Base-by-base conservation (phyloP, 2,888 invertebrate species). In the Agonopterix heracliana region DNA sequence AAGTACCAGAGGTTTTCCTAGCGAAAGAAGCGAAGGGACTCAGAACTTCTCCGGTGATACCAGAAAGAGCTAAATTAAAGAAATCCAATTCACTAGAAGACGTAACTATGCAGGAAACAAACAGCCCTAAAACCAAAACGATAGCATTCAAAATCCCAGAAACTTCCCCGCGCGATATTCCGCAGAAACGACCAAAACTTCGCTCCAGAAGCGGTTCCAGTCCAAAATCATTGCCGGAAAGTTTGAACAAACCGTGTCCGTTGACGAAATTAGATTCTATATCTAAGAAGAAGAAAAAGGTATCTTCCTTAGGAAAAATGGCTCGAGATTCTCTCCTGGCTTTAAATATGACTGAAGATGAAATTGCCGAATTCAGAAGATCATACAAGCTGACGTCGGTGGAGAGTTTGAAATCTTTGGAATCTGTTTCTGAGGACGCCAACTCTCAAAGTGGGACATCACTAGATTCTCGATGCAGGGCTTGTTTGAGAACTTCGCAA, bases 141-240 rank as follows among this genome's bases (percentile, higher is more conserved):
- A 85, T 87, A 47, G 85, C 68, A 2, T 88, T 88, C 54, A 79
- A 81, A 71, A 71, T 87, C 0, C 87, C 86, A 0, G 87, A 85
- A 50, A 81, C 86, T 0, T 78, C 73, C 0, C 89, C 89, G 0
- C 60, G 86, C 12, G 87, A 87, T 47, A 89, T 89, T 51, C 89
- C 89, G 0, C 80, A 83, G 46, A 62, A 81, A 10, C 55, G 81
- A 14, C 49, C 67, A 0, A 81, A 84, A 53, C 52, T 87, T 0
- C 68, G 86, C 0, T 67, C 81, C 0, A 60, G 85, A 41, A 81
- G 80, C 12, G 86, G 88, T 0, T 81, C 84, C 0, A 89, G 88
- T 54, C 89, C 89, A 0, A 89, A 89, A 68, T 85, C 86, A 0
- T 55, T 89, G n/a, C 88, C 88, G 0, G 89, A 89, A 38, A 77